A percentile compares a stretch with the other conserved stretches of the same genome.
phyloP scores from a whole-genome alignment of 2,113 vertebrate genomes.

The Genyomyrus donnyi region DNA sequence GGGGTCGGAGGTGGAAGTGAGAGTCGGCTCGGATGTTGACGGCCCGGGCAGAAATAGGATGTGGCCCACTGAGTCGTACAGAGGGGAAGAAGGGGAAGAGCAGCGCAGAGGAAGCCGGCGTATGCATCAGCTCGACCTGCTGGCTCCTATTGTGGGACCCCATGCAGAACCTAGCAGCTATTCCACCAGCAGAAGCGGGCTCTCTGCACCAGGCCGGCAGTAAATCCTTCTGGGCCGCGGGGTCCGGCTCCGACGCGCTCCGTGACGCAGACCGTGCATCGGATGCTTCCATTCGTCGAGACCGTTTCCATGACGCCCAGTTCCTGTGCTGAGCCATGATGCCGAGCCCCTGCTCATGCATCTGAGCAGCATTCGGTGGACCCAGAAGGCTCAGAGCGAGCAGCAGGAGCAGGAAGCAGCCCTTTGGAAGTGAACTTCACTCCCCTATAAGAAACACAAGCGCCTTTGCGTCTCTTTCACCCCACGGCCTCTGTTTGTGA shows the following conservation, averaged over 20 bases:
- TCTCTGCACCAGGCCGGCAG: not conserved
- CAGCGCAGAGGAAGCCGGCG: not conserved
- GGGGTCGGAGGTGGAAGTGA: not conserved
- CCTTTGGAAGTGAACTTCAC: not conserved
- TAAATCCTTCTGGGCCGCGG: not conserved
- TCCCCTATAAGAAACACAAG: not conserved
- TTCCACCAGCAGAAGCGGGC: not conserved
- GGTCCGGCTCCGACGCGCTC: not conserved
- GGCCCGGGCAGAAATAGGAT: constrained; percentile 7
- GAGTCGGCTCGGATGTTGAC: not conserved
- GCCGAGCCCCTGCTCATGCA: not conserved
- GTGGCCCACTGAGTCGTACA: not conserved
- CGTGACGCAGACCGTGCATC: not conserved
- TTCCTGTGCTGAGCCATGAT: not conserved
- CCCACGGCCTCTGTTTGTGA: not conserved
- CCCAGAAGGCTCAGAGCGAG: not conserved
- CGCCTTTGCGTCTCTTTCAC: not conserved
- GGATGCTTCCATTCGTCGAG: not conserved
- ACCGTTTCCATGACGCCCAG: not conserved
- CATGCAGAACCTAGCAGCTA: not conserved
- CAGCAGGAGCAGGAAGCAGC: not conserved
- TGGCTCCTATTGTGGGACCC: not conserved
- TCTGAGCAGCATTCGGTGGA: not conserved
- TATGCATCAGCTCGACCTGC: not conserved
- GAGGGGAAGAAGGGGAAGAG: not conserved